Conservation (phyloP, 2,888 invertebrate genomes). For the Nowickia ferox region DNA sequence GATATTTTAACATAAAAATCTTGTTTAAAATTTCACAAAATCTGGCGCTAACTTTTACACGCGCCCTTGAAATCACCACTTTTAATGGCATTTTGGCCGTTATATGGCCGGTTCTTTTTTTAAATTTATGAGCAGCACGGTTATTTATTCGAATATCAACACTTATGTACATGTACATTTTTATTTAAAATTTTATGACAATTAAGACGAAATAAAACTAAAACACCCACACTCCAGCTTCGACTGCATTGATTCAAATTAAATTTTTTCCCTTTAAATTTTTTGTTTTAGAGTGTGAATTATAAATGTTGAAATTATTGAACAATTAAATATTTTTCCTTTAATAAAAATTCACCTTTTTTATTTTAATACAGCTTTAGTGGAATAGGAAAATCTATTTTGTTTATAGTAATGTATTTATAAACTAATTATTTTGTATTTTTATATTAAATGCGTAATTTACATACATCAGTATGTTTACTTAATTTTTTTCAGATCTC, state of each 20-base stretch:
- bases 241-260: background rate
- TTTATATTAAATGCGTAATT: conserved; percentile 57
- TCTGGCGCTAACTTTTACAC: background rate
- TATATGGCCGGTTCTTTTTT: background rate
- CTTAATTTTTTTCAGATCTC: background rate
- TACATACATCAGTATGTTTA: conserved; percentile 36
- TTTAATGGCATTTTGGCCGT: background rate
- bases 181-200: background rate
- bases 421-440: background rate
- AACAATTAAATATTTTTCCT: conserved; percentile 5
- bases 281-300: background rate
- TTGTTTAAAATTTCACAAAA: background rate
- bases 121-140: background rate
- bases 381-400: background rate
- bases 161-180: background rate
- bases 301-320: conserved; percentile 1
- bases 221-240: conserved; percentile 46
- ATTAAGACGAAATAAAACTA: conserved; percentile 12
- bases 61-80: background rate
- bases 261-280: background rate
- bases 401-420: conserved; percentile 1
- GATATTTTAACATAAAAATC: background rate
- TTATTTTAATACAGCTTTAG: conserved; percentile 3
- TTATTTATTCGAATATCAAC: background rate
- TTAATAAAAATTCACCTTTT: conserved; percentile 45